These are phyloP conservation scores for Pristionchus exspectatus DNA, from an alignment of 2,888 invertebrate genomes.

Conservation along the genomic window DNA sequence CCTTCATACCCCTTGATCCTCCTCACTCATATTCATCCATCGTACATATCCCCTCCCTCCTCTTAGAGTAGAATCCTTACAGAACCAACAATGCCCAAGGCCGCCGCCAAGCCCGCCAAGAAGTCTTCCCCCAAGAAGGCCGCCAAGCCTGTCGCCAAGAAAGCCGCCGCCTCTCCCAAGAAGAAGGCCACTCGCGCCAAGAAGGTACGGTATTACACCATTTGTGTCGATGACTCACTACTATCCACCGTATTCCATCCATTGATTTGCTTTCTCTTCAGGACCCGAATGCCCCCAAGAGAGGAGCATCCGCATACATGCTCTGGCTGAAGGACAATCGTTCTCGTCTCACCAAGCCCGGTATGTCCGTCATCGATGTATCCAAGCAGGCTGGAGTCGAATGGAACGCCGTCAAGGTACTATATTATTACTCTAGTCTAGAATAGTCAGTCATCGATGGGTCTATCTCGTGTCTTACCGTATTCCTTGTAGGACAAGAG, in stretches of 20 bases:
- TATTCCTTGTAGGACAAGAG: conserved; percentile 61
- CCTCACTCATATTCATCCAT: neutral
- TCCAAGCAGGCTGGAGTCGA: conserved; percentile 83
- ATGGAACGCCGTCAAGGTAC: conserved; percentile 59
- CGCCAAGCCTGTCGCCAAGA: conserved; percentile 76
- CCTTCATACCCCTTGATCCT: neutral
- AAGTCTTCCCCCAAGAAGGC: conserved; percentile 58
- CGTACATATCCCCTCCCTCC: neutral
- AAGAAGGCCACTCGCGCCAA: conserved; percentile 76
- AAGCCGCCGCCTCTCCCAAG: conserved; percentile 79
- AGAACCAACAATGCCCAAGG: conserved; percentile 40
- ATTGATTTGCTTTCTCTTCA: conserved; percentile 79
- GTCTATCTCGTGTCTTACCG: neutral
- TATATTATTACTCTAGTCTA: neutral
- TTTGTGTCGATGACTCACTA: neutral
- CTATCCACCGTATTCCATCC: neutral
- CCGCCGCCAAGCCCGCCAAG: conserved; percentile 49
- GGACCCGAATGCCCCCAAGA: conserved; percentile 92
- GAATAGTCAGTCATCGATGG: conserved; percentile 8
- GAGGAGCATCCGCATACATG: conserved; percentile 93
- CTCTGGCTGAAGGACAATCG: conserved; percentile 91
- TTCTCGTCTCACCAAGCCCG: conserved; percentile 90
- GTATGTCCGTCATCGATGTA: conserved; percentile 92
- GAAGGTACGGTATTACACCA: conserved; percentile 64
- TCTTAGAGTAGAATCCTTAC: neutral